Evolutionary conservation across 2,888 invertebrate genomes (phyloP).

Genomic region (Luperina nickerlii): DNA sequence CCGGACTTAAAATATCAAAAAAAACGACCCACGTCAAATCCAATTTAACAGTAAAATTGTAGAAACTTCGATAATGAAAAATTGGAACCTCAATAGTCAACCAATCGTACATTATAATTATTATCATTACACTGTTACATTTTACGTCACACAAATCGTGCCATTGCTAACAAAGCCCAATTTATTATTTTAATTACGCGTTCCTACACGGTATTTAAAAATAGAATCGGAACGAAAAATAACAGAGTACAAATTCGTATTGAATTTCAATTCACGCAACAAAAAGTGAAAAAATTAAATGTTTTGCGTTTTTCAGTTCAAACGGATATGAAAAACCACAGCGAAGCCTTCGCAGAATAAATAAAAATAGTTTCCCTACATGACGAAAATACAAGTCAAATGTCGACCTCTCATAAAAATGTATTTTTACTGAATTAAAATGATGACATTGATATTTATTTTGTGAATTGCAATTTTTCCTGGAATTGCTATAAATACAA

Average conservation of each 20-base stretch:
- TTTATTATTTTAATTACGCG: background rate
- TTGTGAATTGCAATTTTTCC: background rate
- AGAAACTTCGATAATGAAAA: background rate
- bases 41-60: background rate
- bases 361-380: conserved; percentile 44
- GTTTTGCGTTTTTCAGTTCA: conserved; percentile 29
- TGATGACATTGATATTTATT: conserved; percentile 2
- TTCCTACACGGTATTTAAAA: conserved; percentile 24
- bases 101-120: background rate
- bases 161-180: background rate
- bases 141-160: background rate
- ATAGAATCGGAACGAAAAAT: conserved; percentile 30
- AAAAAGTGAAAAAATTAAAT: conserved; percentile 34
- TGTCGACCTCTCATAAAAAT: conserved; percentile 15
- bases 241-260: conserved; percentile 52
- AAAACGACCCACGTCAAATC: background rate
- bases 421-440: conserved; percentile 36
- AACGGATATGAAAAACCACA: conserved; percentile 23
- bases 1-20: too few relatives aligned
- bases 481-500: background rate
- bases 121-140: background rate
- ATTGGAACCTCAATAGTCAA: background rate
- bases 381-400: conserved; percentile 29
- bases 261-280: conserved; percentile 47
- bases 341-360: conserved; percentile 11